Percentiles rank a stretch among this genome's conserved stretches.
Evolutionary conservation across 1,140 invertebrate genomes (phyloP).

Genomic region (Belonocnema kinseyi): DNA sequence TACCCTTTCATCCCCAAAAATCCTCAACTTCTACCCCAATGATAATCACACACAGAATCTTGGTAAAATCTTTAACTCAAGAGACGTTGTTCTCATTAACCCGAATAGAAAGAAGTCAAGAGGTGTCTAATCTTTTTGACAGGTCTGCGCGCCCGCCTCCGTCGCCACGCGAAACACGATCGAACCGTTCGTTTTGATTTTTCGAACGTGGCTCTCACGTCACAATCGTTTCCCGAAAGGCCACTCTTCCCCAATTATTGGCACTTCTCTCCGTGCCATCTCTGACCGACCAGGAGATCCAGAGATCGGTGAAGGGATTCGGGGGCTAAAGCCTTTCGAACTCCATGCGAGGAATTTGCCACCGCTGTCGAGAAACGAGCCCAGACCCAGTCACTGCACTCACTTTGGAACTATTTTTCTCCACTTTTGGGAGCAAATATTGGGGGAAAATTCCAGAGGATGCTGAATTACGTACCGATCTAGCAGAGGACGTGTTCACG

Average conservation of each 20-base stretch:
- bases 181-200: neutral
- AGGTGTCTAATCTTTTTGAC: constrained; percentile 20
- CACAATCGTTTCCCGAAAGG: neutral
- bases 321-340: constrained; percentile 5
- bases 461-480: constrained; percentile 59
- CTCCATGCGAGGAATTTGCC: constrained; percentile 6
- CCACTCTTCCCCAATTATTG: neutral
- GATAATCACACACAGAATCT: neutral
- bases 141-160: constrained; percentile 21
- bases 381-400: neutral
- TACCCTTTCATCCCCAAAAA: constrained; percentile 6
- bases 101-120: constrained; percentile 16
- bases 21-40: neutral
- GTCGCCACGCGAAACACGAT: constrained; percentile 23
- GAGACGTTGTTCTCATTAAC: constrained; percentile 1
- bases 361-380: constrained; percentile 9
- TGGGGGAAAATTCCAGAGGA: neutral
- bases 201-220: too few relatives aligned
- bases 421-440: neutral
- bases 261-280: neutral
- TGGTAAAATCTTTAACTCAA: neutral
- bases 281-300: neutral
- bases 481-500: constrained; percentile 52
- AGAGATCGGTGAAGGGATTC: constrained; percentile 29
- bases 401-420: neutral